Percentiles rank a stretch among this genome's conserved stretches.
phyloP scores from a whole-genome alignment of 2,113 vertebrate species.

The sheep (Ovis aries) region DNA sequence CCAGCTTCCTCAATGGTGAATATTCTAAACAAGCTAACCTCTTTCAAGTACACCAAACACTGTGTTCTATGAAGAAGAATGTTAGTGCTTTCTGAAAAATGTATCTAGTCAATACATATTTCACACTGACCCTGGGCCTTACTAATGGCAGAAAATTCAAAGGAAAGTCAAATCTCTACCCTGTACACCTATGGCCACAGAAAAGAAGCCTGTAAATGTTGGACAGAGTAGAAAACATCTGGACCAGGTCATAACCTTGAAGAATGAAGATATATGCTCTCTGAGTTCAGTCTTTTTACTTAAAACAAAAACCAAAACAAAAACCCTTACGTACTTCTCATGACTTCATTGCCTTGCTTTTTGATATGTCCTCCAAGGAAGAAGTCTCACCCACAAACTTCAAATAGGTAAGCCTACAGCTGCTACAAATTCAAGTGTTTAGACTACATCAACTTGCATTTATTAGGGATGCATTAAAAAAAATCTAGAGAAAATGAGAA shows the following conservation, averaged over 20 bases:
- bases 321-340: not conserved
- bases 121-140: not conserved
- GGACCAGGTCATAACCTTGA: not conserved
- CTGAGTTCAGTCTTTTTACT: not conserved
- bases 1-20: not conserved
- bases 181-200: not conserved
- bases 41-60: not conserved
- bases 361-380: not conserved
- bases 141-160: conserved; percentile 24
- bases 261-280: not conserved
- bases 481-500: conserved; percentile 64
- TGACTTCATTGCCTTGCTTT: conserved; percentile 29
- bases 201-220: conserved; percentile 6
- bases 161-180: not conserved
- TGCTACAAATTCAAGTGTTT: conserved; percentile 55
- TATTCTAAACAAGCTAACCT: not conserved
- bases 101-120: not conserved
- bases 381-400: conserved; percentile 59
- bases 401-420: conserved; percentile 58
- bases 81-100: not conserved
- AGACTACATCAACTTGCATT: conserved; percentile 46
- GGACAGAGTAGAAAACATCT: conserved; percentile 32
- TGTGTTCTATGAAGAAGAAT: not conserved
- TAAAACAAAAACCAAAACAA: not conserved
- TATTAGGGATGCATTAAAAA: conserved; percentile 65